Base-by-base conservation (phyloP, 37 sponge, comb jelly and placozoan species). In the Amphimedon queenslandica region DNA sequence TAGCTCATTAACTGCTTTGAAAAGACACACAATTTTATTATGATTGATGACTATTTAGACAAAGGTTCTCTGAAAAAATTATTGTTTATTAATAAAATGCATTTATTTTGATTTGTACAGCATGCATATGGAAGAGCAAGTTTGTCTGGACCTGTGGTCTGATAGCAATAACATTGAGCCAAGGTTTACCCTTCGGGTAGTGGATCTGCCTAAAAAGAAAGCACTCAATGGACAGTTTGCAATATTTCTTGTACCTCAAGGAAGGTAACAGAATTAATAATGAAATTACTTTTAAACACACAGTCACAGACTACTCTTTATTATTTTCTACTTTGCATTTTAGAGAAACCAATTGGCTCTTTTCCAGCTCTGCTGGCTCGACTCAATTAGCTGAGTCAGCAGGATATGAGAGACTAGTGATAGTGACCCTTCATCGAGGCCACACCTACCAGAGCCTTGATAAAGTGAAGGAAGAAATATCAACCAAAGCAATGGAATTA, bases 191-290 rank as follows among this genome's bases (percentile, higher is more conserved):
- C 40, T 93, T 11, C 6, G 57, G 25, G 75, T 93, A 4, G 87
- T 93, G 0, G 94, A 93, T 61, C 53, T 37, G 1, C 37, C 70
- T 18, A 75, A 58, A 25, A 68, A 56, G 38, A 67, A 64, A 36
- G 78, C 72, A 13, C 65, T 64, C 30, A 89, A 72, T 67, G 94
- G 94, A 25, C 74, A 29, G 23, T 93, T 89, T 86, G 94, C 94
- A 8, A 73, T 89, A 60, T 93, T 93, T 41, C 71, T 93, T 78
- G 94, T 82, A 4, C 94, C 94, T 16, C 87, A 90, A 10, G 94
- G 94, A 73, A 85, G 87, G 94, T 93, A 18, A 82, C 2, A 28
- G 4, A 23, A 13, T 28, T 37, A 38, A 23, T 18, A 3, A 20
- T 71, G 36, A 8, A 41, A 8, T 6, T 13, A 71, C 73, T 21